Conservation (phyloP, 1,140 invertebrate species). For the Neotoxoptera formosana region DNA sequence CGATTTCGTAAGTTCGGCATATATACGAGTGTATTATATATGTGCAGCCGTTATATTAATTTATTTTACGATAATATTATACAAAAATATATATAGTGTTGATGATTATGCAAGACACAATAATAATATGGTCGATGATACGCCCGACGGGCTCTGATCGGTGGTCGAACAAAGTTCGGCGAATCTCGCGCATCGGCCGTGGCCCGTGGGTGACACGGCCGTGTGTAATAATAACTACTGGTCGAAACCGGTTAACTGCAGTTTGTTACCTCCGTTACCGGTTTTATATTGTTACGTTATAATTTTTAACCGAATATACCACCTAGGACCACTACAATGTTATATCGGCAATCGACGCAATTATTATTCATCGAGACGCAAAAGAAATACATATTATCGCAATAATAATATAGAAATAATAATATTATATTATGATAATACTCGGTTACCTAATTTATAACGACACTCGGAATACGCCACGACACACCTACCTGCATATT, state of each 20-base stretch:
- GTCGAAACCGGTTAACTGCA: not conserved
- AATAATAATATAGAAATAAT: too few species aligned
- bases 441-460: too few species aligned
- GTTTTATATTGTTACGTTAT: not conserved
- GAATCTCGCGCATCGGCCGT: not conserved
- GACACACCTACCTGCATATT: too few species aligned
- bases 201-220: too few species aligned
- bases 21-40: not conserved
- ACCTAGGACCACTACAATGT: not conserved
- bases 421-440: not conserved
- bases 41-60: not conserved
- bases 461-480: too few species aligned
- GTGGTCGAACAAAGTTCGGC: not conserved
- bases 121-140: not conserved
- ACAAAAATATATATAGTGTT: too few species aligned
- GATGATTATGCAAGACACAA: not conserved
- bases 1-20: not conserved
- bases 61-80: not conserved
- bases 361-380: not conserved
- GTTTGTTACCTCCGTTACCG: not conserved
- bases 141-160: not conserved
- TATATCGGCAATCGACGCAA: not conserved
- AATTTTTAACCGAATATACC: not conserved
- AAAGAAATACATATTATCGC: not conserved
- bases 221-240: not conserved